Evolutionary conservation across 1,140 invertebrate genomes (phyloP), one percentile per base, ranked within the genome.

Genomic region (Triops cancriformis): DNA sequence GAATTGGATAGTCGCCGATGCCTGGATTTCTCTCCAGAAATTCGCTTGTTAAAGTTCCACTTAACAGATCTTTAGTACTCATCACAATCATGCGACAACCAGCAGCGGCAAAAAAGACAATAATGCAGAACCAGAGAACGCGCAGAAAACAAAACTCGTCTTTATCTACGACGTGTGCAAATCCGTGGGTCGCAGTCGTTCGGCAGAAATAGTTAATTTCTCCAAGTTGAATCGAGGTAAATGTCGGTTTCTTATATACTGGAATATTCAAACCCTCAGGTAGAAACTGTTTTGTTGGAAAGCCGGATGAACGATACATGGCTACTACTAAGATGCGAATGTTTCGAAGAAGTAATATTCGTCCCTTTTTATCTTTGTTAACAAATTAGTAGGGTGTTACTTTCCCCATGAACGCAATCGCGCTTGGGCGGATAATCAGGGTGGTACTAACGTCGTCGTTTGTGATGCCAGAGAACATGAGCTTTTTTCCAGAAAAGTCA

Each of bases 161-260:
- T 5, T 23, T 64, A 45, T 76, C 74, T 23, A 76, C 37, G 28
- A 76, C 45, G 12, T 45, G 74, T 31, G 74, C 26, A 14, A 76
- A 42, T 0, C 74, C 74, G 23, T 76, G 74, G n/a, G n/a, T 43
- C 27, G 74, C 45, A 1, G 74, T 31, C 18, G 51, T 64, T n/a
- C 51, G 51, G 51, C 51, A 64, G 23, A 64, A 64, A 23, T 64
- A 64, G 6, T 64, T 9, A 18, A 64, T 23, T 64, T 64, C 18
- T 10, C 23, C 51, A 18, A 18, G 23, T 23, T n/a, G 51, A 5
- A 64, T 6, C 5, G 4, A n/a, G 5, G 10, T 64, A 2, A 14
- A 5, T 64, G 0, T 64, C 23, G 51, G 51, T 64, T 64, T 23
- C 51, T 64, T 10, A 14, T 64, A 64, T 5, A 64, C 51, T 12